Conservation (phyloP, 2,888 invertebrate genomes). For the Thymelicus lineola region DNA sequence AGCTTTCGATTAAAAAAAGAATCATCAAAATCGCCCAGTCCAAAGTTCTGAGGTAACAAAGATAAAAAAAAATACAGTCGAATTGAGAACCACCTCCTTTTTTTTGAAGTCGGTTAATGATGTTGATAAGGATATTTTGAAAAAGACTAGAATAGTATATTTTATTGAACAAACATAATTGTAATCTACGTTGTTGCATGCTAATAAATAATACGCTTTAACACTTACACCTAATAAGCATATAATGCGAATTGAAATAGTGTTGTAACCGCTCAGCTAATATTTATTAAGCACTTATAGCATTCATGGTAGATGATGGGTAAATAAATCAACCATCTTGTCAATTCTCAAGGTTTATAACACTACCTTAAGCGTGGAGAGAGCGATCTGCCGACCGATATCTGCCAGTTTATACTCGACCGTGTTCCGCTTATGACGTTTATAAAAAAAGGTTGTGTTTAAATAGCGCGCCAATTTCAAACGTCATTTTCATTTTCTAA, state of each 20-base stretch:
- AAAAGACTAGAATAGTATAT: too few relatives aligned
- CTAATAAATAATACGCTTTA: not conserved
- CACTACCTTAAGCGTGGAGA: constrained; percentile 61
- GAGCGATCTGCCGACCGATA: constrained; percentile 63
- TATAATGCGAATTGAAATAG: constrained; percentile 15
- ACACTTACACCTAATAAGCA: constrained; percentile 16
- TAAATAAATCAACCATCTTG: constrained; percentile 44
- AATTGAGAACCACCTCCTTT: too few relatives aligned
- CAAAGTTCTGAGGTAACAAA: too few relatives aligned
- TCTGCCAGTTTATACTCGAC: constrained; percentile 63
- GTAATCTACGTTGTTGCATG: not conserved
- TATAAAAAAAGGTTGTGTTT: constrained; percentile 53
- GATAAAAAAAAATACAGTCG: too few relatives aligned
- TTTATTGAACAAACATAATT: too few relatives aligned
- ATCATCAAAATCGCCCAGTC: too few relatives aligned
- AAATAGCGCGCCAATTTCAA: constrained; percentile 58
- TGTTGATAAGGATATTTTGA: too few relatives aligned
- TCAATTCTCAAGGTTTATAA: constrained; percentile 60
- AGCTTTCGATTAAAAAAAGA: too few relatives aligned
- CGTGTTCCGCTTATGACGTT: constrained; percentile 57
- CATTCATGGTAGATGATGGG: constrained; percentile 20
- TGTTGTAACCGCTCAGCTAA: constrained; percentile 30
- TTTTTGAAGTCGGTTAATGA: too few relatives aligned
- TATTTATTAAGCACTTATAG: constrained; percentile 21
- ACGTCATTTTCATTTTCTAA: constrained; percentile 40